Conservation (phyloP, 1,140 invertebrate species). For the Macrocentrus cingulum region DNA sequence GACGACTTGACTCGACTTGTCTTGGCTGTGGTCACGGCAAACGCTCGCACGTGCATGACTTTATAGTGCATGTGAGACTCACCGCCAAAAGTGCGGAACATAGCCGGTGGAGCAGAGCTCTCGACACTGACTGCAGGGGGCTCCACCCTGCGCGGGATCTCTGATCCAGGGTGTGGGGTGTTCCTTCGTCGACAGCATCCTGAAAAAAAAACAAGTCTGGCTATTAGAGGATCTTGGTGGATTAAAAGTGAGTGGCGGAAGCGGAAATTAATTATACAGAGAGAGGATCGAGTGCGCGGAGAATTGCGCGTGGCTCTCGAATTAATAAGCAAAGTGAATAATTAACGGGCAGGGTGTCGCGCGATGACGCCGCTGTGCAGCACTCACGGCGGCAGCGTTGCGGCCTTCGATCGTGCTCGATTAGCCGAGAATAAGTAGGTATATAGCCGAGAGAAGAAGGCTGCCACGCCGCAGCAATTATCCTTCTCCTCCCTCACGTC, state of each 20-base stretch:
- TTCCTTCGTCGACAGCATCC: constrained; percentile 48
- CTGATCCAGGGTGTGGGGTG: constrained; percentile 36
- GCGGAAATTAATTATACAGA: constrained; percentile 1
- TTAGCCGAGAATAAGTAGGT: constrained; percentile 39
- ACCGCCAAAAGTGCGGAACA: constrained; percentile 57
- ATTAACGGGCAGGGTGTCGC: constrained; percentile 44
- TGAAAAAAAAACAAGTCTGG: constrained; percentile 33
- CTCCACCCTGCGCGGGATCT: too few relatives aligned
- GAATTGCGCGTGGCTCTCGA: constrained; percentile 40
- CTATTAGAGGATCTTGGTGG: neutral
- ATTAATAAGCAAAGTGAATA: constrained; percentile 52
- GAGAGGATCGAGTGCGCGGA: constrained; percentile 32
- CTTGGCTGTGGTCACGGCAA: too few relatives aligned
- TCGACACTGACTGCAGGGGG: constrained; percentile 54
- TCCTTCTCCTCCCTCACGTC: constrained; percentile 25
- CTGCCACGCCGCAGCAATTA: constrained; percentile 41
- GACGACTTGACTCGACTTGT: too few relatives aligned
- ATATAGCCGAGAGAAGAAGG: constrained; percentile 1
- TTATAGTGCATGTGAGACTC: constrained; percentile 28
- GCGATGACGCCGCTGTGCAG: constrained; percentile 28
- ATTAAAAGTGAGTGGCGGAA: neutral
- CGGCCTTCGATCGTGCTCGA: constrained; percentile 42
- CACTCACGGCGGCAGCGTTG: neutral
- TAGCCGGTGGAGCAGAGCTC: constrained; percentile 54
- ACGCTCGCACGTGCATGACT: too few relatives aligned